These are phyloP conservation scores for Rousettus leschenaultii DNA, from an alignment of 2,113 vertebrate species.

Conservation along the genomic window DNA sequence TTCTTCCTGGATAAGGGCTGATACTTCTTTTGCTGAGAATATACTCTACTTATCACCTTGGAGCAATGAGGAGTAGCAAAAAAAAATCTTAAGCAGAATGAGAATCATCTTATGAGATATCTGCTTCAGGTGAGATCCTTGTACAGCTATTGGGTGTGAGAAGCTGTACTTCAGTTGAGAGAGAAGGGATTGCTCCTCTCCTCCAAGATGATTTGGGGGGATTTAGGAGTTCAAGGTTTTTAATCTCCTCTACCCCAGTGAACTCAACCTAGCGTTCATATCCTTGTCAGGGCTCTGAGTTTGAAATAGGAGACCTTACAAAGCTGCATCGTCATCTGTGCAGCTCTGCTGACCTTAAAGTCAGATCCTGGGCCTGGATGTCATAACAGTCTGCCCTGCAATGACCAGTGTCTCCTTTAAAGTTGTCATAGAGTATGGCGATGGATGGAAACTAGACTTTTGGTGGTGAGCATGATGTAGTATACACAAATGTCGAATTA, in stretches of 20 bases:
- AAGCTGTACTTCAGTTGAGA: not conserved
- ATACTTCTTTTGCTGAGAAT: not conserved
- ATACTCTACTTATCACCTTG: not conserved
- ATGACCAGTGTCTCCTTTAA: not conserved
- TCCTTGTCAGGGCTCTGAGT: not conserved
- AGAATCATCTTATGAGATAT: not conserved
- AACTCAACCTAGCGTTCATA: not conserved
- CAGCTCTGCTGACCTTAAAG: not conserved
- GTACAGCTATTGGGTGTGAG: not conserved
- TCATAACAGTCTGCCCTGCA: not conserved
- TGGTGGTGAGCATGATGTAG: not conserved
- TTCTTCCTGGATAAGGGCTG: not conserved
- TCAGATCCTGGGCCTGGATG: not conserved
- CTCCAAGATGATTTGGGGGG: not conserved
- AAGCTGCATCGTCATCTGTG: not conserved
- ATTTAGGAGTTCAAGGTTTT: not conserved
- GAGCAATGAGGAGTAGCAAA: not conserved
- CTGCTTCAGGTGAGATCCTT: not conserved
- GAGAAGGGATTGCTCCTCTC: not conserved
- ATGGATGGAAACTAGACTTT: not conserved
- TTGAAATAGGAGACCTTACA: not conserved
- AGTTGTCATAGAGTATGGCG: not conserved
- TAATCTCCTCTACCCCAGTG: not conserved
- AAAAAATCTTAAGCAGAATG: not conserved
- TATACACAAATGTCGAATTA: not conserved